A percentile compares a stretch with the other conserved stretches of the same genome.
These are phyloP conservation scores for Calephelis virginiensis DNA, from an alignment of 1,140 invertebrate species.

Conservation along the genomic window DNA sequence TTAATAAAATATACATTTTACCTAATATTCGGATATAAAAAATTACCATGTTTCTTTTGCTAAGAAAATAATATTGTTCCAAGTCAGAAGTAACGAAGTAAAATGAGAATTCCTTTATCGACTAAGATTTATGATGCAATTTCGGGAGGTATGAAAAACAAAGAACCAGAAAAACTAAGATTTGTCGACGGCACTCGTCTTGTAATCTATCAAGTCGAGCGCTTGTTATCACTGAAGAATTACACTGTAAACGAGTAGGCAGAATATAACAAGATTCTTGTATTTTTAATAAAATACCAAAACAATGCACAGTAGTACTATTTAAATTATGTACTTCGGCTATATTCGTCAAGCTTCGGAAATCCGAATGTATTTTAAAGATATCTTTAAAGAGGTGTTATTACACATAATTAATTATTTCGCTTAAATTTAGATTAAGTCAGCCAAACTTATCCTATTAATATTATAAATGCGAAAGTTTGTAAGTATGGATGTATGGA, in stretches of 20 bases:
- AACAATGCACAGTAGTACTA: too few species aligned
- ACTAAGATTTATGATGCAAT: slow-evolving; percentile 12
- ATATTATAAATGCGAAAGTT: too few species aligned
- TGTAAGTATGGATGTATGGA: too few species aligned
- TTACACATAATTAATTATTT: too few species aligned
- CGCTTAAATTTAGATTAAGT: too few species aligned
- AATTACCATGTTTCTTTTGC: not conserved
- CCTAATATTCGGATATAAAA: not conserved
- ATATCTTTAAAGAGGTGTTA: too few species aligned
- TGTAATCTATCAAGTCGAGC: slow-evolving; percentile 3
- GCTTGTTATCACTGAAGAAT: slow-evolving; percentile 7
- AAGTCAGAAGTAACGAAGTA: not conserved
- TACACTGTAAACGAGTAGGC: not conserved
- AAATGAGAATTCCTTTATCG: slow-evolving; percentile 2
- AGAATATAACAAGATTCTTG: not conserved
- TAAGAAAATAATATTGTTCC: not conserved
- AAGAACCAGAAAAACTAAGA: slow-evolving; percentile 10
- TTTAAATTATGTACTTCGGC: too few species aligned
- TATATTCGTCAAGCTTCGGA: too few species aligned
- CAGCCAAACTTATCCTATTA: too few species aligned
- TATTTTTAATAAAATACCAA: not conserved
- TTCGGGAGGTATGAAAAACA: slow-evolving; percentile 8
- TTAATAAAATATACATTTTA: too few species aligned
- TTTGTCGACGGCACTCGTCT: slow-evolving; percentile 7
- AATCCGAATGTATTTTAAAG: too few species aligned